Percentiles rank a stretch among this genome's conserved stretches.
Conservation (phyloP, 2,888 invertebrate species). For the Tridacna crocea region DNA sequence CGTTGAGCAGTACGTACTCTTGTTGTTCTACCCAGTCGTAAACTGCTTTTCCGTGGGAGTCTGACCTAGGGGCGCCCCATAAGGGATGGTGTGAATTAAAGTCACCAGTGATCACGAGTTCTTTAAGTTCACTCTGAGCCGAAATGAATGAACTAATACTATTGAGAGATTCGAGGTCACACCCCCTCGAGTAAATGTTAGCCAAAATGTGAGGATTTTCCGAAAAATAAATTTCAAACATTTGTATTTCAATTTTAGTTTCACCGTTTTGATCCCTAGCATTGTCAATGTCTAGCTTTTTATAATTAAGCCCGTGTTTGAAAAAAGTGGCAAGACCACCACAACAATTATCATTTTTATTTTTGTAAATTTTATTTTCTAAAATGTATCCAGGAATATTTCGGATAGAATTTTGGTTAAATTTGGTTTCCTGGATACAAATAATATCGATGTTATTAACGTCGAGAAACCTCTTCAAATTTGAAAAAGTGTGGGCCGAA, state of each 20-base stretch:
- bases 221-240: not conserved
- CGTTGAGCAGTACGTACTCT: not conserved
- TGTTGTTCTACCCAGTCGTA: not conserved
- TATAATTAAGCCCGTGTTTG: not conserved
- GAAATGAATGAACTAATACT: not conserved
- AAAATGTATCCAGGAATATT: not conserved
- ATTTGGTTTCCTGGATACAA: too few species aligned
- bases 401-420: too few species aligned
- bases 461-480: too few species aligned
- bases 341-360: not conserved
- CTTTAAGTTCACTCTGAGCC: not conserved
- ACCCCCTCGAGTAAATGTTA: not conserved
- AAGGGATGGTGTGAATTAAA: conserved; percentile 4
- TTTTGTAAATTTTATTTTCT: not conserved
- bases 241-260: not conserved
- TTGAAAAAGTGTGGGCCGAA: too few species aligned
- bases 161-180: conserved; percentile 10
- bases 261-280: not conserved
- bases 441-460: too few species aligned
- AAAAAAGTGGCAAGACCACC: not conserved
- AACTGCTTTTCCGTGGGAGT: not conserved
- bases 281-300: not conserved
- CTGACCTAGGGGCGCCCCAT: not conserved
- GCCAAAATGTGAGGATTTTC: not conserved
- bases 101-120: conserved; percentile 16